Evolutionary conservation across 2,113 vertebrate species (phyloP).

Genomic region (Spermophilus dauricus): DNA sequence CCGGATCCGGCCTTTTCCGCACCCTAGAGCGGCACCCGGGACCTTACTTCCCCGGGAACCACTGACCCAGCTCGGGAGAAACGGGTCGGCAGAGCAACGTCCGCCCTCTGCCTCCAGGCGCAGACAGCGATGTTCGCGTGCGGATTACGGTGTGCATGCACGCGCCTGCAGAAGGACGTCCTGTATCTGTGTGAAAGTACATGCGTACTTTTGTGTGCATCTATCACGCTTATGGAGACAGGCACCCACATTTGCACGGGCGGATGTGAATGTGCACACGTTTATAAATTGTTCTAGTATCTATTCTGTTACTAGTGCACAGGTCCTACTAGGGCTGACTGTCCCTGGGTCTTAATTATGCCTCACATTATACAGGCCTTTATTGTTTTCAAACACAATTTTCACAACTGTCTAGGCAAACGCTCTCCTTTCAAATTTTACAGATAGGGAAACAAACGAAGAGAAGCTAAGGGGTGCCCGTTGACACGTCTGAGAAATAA

Average conservation of each 20-base stretch:
- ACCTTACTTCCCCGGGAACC: not conserved
- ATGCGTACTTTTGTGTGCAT: not conserved
- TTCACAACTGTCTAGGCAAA: not conserved
- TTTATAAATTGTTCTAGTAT: not conserved
- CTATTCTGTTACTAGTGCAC: not conserved
- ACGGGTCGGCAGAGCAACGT: not conserved
- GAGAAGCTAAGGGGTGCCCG: not conserved
- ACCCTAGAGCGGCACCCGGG: not conserved
- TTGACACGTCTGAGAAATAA: not conserved
- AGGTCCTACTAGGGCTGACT: not conserved
- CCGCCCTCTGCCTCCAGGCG: not conserved
- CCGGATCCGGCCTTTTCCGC: conserved; percentile 52
- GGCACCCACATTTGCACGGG: not conserved
- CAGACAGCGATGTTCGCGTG: not conserved
- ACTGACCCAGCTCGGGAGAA: not conserved
- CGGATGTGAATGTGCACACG: not conserved
- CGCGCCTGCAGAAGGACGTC: not conserved
- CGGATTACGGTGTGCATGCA: not conserved
- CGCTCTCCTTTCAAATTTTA: not conserved
- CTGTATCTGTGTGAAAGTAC: not conserved
- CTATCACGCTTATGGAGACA: not conserved
- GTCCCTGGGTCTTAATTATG: not conserved
- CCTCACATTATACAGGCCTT: not conserved
- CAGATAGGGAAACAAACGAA: not conserved
- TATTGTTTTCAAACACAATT: not conserved